A percentile compares a stretch with the other conserved stretches of the same genome.
Conservation (phyloP, 2,113 vertebrate genomes). For the Leptocoma aspasia region DNA sequence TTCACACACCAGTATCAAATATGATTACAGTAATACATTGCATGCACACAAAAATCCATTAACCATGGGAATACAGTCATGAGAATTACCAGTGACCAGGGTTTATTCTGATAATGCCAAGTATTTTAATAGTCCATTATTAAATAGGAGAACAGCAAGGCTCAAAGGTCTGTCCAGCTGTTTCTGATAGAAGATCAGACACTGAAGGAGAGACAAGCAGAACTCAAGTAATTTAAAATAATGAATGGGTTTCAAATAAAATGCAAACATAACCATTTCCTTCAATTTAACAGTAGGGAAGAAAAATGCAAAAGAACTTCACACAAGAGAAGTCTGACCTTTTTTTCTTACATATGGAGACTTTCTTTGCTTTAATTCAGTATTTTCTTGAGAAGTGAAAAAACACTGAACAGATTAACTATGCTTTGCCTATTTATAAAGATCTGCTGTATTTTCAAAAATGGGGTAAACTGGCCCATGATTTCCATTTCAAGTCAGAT, state of each 20-base stretch:
- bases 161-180: constrained; percentile 5
- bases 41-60: background rate
- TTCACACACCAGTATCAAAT: background rate
- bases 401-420: background rate
- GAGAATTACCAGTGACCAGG: background rate
- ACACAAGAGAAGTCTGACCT: background rate
- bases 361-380: background rate
- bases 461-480: background rate
- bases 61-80: background rate
- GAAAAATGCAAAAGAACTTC: background rate
- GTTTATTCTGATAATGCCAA: background rate
- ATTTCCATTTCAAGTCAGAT: background rate
- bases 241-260: constrained; percentile 28
- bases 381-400: background rate
- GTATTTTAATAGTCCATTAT: background rate
- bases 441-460: background rate
- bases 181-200: constrained; percentile 26
- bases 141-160: background rate
- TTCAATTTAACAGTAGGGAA: background rate
- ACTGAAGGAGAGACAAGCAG: background rate
- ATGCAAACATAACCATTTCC: background rate
- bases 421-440: background rate
- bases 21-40: background rate
- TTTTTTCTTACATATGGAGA: background rate
- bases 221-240: constrained; percentile 17